Conservation (phyloP, 2,888 invertebrate species). For the Anthophora plumipes region DNA sequence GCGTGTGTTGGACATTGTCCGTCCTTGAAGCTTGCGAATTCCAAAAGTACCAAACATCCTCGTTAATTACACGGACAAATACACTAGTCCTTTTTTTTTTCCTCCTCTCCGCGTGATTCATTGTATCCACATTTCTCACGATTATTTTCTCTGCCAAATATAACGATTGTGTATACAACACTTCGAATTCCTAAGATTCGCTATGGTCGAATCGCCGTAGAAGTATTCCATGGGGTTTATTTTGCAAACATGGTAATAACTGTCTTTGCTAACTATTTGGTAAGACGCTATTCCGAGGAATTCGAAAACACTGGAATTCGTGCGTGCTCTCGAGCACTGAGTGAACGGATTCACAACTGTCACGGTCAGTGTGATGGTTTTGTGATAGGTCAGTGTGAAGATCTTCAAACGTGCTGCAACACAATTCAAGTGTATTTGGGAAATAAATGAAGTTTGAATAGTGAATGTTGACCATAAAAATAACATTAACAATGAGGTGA, state of each 20-base stretch:
- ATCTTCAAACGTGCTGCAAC: constrained; percentile 7
- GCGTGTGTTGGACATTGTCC: not conserved
- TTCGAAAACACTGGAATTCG: constrained; percentile 43
- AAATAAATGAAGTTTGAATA: not conserved
- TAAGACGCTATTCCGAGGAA: constrained; percentile 28
- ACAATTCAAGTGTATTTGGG: not conserved
- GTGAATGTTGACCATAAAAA: not conserved
- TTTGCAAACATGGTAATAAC: constrained; percentile 37
- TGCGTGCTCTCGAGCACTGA: constrained; percentile 27
- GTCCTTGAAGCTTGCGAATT: not conserved
- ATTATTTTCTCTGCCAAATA: constrained; percentile 33
- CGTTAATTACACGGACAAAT: not conserved
- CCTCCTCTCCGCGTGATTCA: not conserved
- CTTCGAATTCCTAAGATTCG: constrained; percentile 32
- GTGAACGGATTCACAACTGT: constrained; percentile 46
- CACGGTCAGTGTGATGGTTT: constrained; percentile 47
- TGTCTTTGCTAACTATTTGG: constrained; percentile 24
- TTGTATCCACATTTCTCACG: not conserved
- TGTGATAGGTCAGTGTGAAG: constrained; percentile 55
- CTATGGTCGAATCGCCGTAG: not conserved
- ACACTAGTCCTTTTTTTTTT: not conserved
- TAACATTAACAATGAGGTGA: no score
- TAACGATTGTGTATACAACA: constrained; percentile 6
- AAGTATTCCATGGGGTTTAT: constrained; percentile 28
- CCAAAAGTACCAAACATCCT: not conserved